These are phyloP conservation scores for Microplitis deprimator DNA, from an alignment of 2,888 invertebrate genomes.

Conservation along the genomic window DNA sequence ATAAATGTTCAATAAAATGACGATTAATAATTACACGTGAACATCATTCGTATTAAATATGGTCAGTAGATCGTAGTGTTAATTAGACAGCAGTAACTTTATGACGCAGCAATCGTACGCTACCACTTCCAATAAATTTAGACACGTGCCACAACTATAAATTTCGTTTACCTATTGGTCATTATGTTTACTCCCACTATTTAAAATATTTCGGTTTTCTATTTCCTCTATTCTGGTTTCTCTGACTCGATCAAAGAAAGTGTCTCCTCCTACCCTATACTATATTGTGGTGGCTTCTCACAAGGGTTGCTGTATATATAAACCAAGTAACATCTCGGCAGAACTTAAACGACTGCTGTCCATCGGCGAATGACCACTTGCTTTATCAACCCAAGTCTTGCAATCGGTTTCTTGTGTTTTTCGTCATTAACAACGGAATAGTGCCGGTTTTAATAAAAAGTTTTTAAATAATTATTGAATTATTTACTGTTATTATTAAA, in stretches of 20 bases:
- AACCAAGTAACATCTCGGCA: background rate
- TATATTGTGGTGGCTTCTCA: background rate
- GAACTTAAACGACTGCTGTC: background rate
- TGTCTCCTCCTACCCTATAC: conserved; percentile 10
- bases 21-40: background rate
- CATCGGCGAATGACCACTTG: background rate
- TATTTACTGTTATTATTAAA: background rate
- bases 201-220: background rate
- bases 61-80: background rate
- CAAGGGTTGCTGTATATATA: conserved; percentile 9
- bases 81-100: background rate
- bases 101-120: background rate
- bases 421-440: background rate
- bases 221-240: background rate
- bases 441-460: background rate
- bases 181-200: background rate
- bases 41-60: background rate
- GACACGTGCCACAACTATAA: conserved; percentile 10
- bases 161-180: background rate
- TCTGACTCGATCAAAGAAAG: conserved; percentile 3
- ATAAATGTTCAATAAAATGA: background rate
- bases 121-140: background rate
- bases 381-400: background rate
- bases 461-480: background rate
- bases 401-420: background rate